Base-by-base conservation (phyloP, 2,888 invertebrate species). In the Lepidochrysops patricia region DNA sequence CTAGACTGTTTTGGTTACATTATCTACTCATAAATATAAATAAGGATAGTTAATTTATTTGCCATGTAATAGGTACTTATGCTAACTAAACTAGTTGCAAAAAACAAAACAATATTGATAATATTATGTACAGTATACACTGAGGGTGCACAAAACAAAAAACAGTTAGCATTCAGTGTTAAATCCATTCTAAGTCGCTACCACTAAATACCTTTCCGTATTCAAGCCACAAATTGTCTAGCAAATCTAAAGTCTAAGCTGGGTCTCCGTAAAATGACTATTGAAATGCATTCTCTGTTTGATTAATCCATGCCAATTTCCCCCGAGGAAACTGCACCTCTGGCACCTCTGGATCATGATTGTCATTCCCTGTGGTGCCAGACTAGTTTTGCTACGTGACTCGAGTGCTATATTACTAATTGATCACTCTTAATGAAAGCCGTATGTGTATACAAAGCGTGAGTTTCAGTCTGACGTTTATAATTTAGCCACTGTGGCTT, bases 201-300 rank as follows among this genome's bases (percentile, higher is more conserved):
- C 15, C 37, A 7, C 6, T 29, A 1, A 29, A 37, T 37, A 37
- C 5, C 13, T 37, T 37, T 12, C 4, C n/a, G 13, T 49, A 26
- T 50, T n/a, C 26, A n/a, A 23, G 43, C 9, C 9, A 23, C 34
- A 34, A 19, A 19, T 9, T 9, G 0, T 9, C 43, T 9, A 23
- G 15, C 19, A 19, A 43, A 19, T 43, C 35, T 37, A 15, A 6
- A 37, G 37, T 37, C 37, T 37, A 43, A 43, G 43, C 19, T 29
- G 2, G 25, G 25, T 25, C 23, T 49, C 27, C 15, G 52, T 54
- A 54, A 27, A 50, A 50, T 9, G 54, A 9, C 54, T 12, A 54
- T 54, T 54, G 54, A 54, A 54, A 54, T 54, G 54, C 54, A 54
- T 54, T 54, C 32, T 54, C 54, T 29, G 52, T 52, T 27, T 29